phyloP scores from a whole-genome alignment of 2,113 vertebrate genomes.

The Microcebus tavaratra region DNA sequence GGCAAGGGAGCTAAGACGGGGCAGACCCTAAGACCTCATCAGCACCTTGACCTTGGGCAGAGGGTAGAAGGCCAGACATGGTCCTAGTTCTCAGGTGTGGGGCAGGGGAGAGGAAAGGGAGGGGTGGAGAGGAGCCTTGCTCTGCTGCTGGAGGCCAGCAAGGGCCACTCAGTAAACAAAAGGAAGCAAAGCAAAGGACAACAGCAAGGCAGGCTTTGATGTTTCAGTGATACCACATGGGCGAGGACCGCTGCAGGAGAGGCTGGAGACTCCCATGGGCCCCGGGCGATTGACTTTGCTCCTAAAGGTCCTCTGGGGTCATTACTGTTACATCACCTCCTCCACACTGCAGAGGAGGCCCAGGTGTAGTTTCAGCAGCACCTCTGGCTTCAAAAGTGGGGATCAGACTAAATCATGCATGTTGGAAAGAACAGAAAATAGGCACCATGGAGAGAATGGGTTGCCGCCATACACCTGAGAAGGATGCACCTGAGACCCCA shows the following conservation, averaged over 20 bases:
- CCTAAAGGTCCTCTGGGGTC: neutral
- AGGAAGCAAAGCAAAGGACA: neutral
- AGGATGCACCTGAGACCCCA: neutral
- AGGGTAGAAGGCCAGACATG: neutral
- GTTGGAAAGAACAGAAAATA: neutral
- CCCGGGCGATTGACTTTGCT: neutral
- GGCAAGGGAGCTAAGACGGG: fast-evolving
- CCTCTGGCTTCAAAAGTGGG: neutral
- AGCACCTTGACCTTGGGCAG: neutral
- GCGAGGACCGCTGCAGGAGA: neutral
- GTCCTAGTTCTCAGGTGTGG: neutral
- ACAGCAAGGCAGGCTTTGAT: neutral
- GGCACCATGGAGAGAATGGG: neutral
- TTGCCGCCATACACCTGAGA: fast-evolving
- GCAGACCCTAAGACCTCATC: no score
- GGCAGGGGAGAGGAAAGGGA: neutral
- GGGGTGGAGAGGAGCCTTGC: neutral
- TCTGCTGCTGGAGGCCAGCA: neutral
- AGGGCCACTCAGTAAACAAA: neutral
- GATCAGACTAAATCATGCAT: neutral
- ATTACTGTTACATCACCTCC: neutral
- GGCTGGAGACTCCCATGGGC: neutral
- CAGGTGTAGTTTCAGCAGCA: neutral
- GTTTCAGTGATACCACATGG: neutral
- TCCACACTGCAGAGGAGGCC: no score